These are phyloP conservation scores for Macrocentrus cingulum DNA, from an alignment of 1,140 invertebrate species.

Conservation along the genomic window DNA sequence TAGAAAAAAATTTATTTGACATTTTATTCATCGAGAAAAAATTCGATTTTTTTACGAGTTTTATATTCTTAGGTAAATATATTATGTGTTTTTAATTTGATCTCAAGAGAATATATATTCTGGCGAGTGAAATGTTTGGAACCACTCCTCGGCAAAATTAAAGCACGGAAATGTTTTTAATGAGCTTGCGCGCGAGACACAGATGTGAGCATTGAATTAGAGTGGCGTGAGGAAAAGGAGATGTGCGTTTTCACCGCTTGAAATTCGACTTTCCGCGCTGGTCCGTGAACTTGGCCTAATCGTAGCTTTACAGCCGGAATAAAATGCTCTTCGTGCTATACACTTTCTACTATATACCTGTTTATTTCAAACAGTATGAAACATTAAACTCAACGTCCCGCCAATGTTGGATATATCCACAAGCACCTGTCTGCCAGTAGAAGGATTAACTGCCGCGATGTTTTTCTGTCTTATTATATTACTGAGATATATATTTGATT, in stretches of 20 bases:
- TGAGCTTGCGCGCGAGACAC: conserved; percentile 4
- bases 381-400: conserved; percentile 24
- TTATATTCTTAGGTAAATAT: not conserved
- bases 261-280: conserved; percentile 2
- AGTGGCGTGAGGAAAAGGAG: not conserved
- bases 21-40: too few relatives aligned
- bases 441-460: conserved; percentile 18
- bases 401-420: not conserved
- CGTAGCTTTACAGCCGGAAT: conserved; percentile 10
- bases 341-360: not conserved
- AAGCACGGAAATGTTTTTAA: conserved; percentile 13
- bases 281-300: conserved; percentile 19
- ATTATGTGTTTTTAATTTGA: too few relatives aligned
- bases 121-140: too few relatives aligned
- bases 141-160: conserved; percentile 1
- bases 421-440: conserved; percentile 17
- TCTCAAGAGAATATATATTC: not conserved
- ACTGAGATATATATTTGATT: too few relatives aligned
- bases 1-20: too few relatives aligned
- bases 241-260: not conserved
- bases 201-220: not conserved
- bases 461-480: not conserved
- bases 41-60: too few relatives aligned
- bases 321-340: conserved; percentile 16
- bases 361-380: conserved; percentile 22